Evolutionary conservation across 2,888 invertebrate genomes (phyloP), one percentile per base, ranked within the genome.

Genomic region (Cephus nigrinus): DNA sequence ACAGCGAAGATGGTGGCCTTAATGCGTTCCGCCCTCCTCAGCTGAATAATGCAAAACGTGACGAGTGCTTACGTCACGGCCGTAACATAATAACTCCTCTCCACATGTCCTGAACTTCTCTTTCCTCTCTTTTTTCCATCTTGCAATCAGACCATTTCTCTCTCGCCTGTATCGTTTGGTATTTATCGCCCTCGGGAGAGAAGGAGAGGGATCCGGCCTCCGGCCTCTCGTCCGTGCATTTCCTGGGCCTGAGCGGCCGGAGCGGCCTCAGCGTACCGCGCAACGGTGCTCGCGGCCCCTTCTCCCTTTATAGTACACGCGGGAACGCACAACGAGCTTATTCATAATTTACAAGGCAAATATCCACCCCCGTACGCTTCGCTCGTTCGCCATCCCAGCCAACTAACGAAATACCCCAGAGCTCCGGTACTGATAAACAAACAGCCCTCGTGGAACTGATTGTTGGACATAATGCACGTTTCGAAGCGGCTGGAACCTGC

Each of bases 311-410:
- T 71, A 73, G 35, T 33, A 36, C 73, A 30, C 32, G 33, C n/a
- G 72, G 76, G 73, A 40, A 36, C 40, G 76, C 74, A 36, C 31
- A 77, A 77, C 74, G 77, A 77, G 77, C 73, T 77, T 77, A 77
- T 77, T 74, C 74, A 74, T 77, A 77, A 77, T 77, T 77, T 77
- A 77, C 74, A 77, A 77, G 69, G 68, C 77, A 77, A 77, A 77
- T 76, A 76, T 71, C 75, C 55, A 69, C 69, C 75, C 35, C 35
- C 34, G 69, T 34, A 33, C 35, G 40, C 40, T 40, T 40, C 40
- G 40, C 40, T 40, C 15, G 40, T 40, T 40, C 40, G 40, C 15
- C 15, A 40, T 15, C 40, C 40, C 40, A 40, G 40, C 40, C 40
- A 40, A 15, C 40, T 40, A 40, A 40, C 40, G 40, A 40, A 36